These are phyloP conservation scores for Rhabdophis nuchalis DNA, from an alignment of 2,797 vertebrate genomes.

Conservation along the genomic window DNA sequence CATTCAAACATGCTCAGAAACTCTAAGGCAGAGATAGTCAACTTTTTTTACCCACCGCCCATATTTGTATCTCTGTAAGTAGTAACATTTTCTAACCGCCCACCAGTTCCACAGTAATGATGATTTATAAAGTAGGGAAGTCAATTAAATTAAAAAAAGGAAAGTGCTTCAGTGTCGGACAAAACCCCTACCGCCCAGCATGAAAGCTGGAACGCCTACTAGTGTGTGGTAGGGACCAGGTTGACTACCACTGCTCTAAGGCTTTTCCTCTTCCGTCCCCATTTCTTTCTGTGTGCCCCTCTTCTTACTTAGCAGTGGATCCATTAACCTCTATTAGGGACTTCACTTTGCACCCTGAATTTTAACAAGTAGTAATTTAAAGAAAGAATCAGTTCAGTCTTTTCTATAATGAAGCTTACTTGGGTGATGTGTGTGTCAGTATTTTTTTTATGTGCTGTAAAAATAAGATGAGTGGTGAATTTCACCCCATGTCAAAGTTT, in stretches of 20 bases:
- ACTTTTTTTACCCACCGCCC: no score
- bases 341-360: not conserved
- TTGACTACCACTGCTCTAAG: no score
- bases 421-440: not conserved
- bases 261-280: not conserved
- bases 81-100: no score
- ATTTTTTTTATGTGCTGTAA: not conserved
- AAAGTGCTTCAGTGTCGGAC: no score
- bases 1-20: not conserved
- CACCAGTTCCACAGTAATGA: no score
- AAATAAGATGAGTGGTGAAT: not conserved
- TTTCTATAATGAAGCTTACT: not conserved
- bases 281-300: not conserved
- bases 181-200: no score
- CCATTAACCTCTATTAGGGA: not conserved
- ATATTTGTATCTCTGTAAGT: no score
- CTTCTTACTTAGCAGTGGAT: not conserved
- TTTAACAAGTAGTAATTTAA: not conserved
- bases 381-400: not conserved
- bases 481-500: not conserved
- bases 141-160: no score
- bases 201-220: no score
- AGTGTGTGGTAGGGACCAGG: no score
- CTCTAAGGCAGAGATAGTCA: no score
- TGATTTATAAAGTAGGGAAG: no score